Evolutionary conservation across 53 echinoderm and acorn worm genomes (phyloP), one percentile per base, ranked within the genome.

Genomic region (Holothuria scabra): DNA sequence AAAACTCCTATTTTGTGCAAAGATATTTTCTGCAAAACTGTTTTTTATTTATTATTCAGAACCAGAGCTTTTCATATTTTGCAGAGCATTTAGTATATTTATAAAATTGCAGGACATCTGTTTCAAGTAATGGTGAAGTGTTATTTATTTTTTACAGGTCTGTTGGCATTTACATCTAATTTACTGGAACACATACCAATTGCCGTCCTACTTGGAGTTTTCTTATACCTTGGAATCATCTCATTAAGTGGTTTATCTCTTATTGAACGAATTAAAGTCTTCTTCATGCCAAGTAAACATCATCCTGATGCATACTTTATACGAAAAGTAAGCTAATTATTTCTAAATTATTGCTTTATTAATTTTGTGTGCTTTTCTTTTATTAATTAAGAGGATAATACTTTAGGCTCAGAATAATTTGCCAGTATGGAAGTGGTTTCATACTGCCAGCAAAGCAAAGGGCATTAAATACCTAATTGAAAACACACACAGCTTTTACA

Each of bases 221-320:
- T 99, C 82, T 61, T 99, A 14, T 99, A 99, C 52, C 91, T 99
- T 52, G 99, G 99, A 18, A 57, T 99, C 31, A 92, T 85, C 28
- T 94, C 99, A 2, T 75, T 99, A 60, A 99, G 93, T 89, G 94
- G 94, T 9, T 85, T 99, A n/a, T 92, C 92, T 75, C 85, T 99
- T 59, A 92, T 89, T 28, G 94, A 94, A 63, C 83, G 99, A 46
- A 83, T 99, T 8, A 91, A 99, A 85, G 89, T 99, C 57, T 84
- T 99, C 86, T 94, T 99, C 76, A 99, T 99, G 99, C 99, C 99
- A n/a, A 84, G 94, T 63, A 99, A 99, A 81, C 94, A 99, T 70
- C 94, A 94, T 74, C 99, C 99, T 0, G 99, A 99, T 86, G 89
- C 81, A 38, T 92, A 89, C 57, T 99, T 87, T 80, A 92, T 94